Conservation (phyloP, 1,140 invertebrate species). For the Saccostrea glomerata region DNA sequence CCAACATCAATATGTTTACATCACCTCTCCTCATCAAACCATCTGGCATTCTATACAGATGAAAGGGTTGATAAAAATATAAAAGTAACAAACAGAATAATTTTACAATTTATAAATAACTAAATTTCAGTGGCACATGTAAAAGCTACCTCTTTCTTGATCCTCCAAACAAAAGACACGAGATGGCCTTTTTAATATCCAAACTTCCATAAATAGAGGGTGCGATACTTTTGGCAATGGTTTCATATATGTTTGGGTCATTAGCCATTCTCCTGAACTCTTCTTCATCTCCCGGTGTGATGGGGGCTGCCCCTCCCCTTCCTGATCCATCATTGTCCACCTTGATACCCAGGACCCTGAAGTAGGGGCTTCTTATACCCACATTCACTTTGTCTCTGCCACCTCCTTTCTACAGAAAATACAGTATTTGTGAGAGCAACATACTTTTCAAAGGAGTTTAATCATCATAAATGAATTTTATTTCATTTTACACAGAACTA, state of each 20-base stretch:
- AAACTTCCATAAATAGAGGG: conserved; percentile 97
- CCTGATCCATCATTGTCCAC: conserved; percentile 91
- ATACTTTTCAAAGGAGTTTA: neutral
- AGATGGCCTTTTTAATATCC: conserved; percentile 99
- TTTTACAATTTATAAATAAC: too few relatives aligned
- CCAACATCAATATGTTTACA: conserved; percentile 96
- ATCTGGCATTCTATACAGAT: conserved; percentile 88
- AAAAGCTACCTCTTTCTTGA: conserved; percentile 81
- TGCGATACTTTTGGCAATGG: conserved; percentile 93
- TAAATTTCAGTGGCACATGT: neutral
- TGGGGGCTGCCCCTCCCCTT: conserved; percentile 77
- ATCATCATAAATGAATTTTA: neutral
- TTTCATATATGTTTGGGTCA: conserved; percentile 92
- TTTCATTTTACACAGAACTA: neutral
- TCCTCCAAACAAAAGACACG: conserved; percentile 96
- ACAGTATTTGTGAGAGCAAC: too few relatives aligned
- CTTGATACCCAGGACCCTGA: conserved; percentile 95
- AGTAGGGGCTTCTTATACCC: conserved; percentile 95
- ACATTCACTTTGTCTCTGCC: conserved; percentile 91
- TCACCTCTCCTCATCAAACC: conserved; percentile 96
- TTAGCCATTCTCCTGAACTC: conserved; percentile 91
- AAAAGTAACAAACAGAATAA: too few relatives aligned
- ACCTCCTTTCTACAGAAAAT: conserved; percentile 38
- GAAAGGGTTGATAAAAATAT: too few relatives aligned
- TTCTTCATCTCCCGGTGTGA: conserved; percentile 90